Evolutionary conservation across 2,888 invertebrate species (phyloP).

Genomic region (Cephus spinipes): DNA sequence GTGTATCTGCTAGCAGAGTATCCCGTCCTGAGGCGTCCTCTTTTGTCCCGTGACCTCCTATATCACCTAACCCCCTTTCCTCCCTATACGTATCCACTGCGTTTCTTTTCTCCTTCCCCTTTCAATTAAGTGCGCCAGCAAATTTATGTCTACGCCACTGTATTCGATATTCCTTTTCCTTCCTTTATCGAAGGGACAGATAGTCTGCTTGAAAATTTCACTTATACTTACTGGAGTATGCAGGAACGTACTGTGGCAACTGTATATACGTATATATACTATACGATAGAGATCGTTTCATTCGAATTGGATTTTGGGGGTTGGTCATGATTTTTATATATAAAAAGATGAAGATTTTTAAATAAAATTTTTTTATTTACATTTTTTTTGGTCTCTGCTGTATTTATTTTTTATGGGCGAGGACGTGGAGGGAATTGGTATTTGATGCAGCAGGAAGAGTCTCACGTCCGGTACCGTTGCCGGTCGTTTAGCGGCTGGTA

Average conservation of each 20-base stretch:
- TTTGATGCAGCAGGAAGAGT: not conserved
- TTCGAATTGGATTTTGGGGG: not conserved
- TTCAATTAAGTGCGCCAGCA: constrained; percentile 64
- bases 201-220: not conserved
- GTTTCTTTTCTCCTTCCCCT: constrained; percentile 50
- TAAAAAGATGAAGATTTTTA: not conserved
- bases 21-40: constrained; percentile 18
- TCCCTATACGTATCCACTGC: constrained; percentile 30
- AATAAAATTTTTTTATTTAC: not conserved
- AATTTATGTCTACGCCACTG: constrained; percentile 62
- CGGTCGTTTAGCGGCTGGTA: constrained; percentile 36
- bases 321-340: not conserved
- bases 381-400: no score
- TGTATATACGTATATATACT: not conserved
- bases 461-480: constrained; percentile 26
- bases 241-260: not conserved
- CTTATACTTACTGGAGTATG: not conserved
- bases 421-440: not conserved
- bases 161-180: constrained; percentile 52
- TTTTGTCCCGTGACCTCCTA: constrained; percentile 14
- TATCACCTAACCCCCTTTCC: constrained; percentile 5
- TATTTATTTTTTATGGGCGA: not conserved
- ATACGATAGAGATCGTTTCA: not conserved
- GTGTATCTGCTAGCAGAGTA: constrained; percentile 24
- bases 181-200: constrained; percentile 44